Evolutionary conservation across 2,113 vertebrate genomes (phyloP).

Genomic region (Marmota flaviventris): DNA sequence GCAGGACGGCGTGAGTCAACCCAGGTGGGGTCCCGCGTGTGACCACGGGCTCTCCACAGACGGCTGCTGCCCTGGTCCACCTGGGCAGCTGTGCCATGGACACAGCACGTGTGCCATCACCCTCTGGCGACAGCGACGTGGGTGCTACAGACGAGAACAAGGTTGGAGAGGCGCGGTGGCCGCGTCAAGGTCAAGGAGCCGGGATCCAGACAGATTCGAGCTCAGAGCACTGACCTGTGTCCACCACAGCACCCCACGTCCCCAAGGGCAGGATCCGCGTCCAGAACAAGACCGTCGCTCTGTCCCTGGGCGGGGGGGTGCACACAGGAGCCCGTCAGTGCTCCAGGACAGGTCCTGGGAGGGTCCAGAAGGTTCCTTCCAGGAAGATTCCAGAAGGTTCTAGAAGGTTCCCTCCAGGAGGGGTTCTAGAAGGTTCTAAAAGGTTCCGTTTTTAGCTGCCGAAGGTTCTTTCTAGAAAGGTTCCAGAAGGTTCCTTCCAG

Average conservation of each 20-base stretch:
- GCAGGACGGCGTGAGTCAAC: accelerated
- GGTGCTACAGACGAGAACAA: neutral
- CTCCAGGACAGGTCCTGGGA: neutral
- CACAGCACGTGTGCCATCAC: no score
- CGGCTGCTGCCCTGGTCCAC: neutral
- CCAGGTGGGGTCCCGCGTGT: no score
- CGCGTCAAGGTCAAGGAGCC: neutral
- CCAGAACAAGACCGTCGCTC: neutral
- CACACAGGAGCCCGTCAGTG: neutral
- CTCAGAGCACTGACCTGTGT: neutral
- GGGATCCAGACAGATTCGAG: neutral
- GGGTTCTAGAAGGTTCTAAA: no score
- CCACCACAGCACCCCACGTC: neutral
- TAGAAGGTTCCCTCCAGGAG: neutral
- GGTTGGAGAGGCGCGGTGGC: neutral
- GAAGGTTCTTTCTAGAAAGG: no score
- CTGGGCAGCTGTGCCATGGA: neutral
- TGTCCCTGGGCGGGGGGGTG: accelerated
- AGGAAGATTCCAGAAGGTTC: no score
- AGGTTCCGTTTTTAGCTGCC: no score
- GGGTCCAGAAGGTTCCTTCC: no score
- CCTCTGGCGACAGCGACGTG: no score
- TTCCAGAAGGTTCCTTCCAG: no score
- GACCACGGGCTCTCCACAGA: no score
- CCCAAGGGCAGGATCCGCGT: neutral